Percentiles rank a stretch among this genome's conserved stretches.
phyloP scores from a whole-genome alignment of 2,797 vertebrate species.

The Chrysocyon brachyurus region DNA sequence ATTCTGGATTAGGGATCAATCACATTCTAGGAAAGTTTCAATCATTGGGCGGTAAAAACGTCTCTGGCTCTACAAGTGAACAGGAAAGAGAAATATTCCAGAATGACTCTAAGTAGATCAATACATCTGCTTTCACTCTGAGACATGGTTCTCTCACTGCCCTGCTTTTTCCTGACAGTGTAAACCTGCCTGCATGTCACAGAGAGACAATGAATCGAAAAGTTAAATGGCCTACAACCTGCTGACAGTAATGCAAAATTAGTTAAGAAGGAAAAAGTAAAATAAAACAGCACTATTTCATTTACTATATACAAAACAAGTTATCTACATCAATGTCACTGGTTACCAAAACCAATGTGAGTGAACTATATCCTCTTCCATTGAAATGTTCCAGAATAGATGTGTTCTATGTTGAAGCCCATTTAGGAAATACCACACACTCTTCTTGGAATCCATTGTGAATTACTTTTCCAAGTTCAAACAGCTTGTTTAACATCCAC shows the following conservation, averaged over 20 bases:
- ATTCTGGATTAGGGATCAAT: not conserved
- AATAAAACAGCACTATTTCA: not conserved
- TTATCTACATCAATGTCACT: not conserved
- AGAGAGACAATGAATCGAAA: not conserved
- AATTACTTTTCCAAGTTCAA: slow-evolving; percentile 16
- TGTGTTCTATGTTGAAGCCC: not conserved
- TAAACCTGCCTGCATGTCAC: not conserved
- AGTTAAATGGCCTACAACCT: not conserved
- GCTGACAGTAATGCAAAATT: not conserved
- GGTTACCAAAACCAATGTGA: not conserved
- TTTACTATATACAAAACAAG: not conserved
- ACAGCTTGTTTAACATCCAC: not conserved
- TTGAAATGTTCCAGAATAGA: not conserved
- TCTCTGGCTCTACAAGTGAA: not conserved
- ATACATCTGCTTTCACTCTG: not conserved
- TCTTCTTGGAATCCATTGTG: not conserved
- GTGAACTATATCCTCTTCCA: not conserved
- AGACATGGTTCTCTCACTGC: not conserved
- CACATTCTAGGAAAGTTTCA: not conserved
- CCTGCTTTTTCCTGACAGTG: not conserved
- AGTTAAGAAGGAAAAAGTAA: not conserved
- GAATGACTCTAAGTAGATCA: not conserved
- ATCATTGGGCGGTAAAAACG: not conserved
- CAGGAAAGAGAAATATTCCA: not conserved
- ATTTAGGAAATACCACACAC: not conserved